Evolutionary conservation across 23 tunicate species (phyloP), one percentile per base, ranked within the genome.

Genomic region (Corella eumyota): DNA sequence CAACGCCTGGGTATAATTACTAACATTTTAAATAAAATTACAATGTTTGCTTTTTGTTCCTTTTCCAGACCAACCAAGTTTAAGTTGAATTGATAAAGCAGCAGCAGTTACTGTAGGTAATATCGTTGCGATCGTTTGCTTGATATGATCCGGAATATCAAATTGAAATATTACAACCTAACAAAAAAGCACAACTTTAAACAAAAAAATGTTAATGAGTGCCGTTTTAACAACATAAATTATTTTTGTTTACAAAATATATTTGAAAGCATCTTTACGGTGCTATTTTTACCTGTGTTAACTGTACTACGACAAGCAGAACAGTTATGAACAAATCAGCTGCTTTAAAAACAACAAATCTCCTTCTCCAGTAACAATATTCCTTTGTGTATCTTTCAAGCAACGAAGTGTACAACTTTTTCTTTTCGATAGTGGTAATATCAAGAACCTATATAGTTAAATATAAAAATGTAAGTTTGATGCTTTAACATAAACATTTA

Each of bases 31-130:
- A n/a, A n/a, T n/a, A n/a, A n/a, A n/a, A n/a, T n/a, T n/a, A 51
- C 57, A 25, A n/a, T 51, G 49, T n/a, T 66, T 66, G 59, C 59
- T 21, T 32, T 49, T 66, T 37, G 15, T 30, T 45, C 56, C 71
- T n/a, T 66, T 66, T 24, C 50, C 71, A 25, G 71, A 50, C 71
- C 71, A 66, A 6, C 32, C 52, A 4, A 66, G 59, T 30, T 66
- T 66, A 13, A 38, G 59, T 32, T 66, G 71, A 24, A 66, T 1
- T 1, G 71, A 40, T 2, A 66, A 44, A 11, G 50, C 35, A 17
- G 71, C 71, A 47, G 59, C 52, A 32, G 71, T 66, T 2, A 66
- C 58, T 6, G 71, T 38, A 15, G 71, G 71, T 22, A 66, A 30
- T 11, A 66, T 66, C 4, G 71, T 66, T n/a, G 71, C 58, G 7